Percentiles rank a stretch among this genome's conserved stretches.
Evolutionary conservation across 2,113 vertebrate genomes (phyloP).

Genomic region (Ceratotherium simum): DNA sequence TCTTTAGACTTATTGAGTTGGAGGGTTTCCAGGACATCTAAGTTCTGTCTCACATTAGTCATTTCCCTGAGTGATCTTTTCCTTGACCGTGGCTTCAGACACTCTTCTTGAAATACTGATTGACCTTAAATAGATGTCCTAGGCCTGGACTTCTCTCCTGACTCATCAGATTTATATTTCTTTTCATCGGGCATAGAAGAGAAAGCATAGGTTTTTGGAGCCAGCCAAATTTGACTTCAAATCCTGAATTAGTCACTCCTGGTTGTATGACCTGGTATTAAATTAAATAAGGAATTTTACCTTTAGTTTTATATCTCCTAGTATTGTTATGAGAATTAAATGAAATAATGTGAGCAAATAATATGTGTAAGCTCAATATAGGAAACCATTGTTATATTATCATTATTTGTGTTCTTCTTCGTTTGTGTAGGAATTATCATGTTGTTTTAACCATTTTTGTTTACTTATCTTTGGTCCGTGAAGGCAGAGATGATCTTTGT

Average conservation of each 20-base stretch:
- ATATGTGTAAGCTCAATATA: not conserved
- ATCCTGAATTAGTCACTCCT: not conserved
- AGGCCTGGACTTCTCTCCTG: not conserved
- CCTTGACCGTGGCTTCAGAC: not conserved
- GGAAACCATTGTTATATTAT: not conserved
- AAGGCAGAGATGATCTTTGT: conserved; percentile 40
- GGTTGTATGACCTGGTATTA: not conserved
- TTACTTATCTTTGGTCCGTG: conserved; percentile 35
- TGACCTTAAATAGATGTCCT: not conserved
- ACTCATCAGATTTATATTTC: conserved; percentile 12
- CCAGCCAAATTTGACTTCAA: not conserved
- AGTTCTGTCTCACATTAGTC: not conserved
- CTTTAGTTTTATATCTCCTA: not conserved
- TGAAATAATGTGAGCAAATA: conserved; percentile 17
- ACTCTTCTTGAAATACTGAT: not conserved
- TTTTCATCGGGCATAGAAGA: not conserved
- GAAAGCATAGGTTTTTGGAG: not conserved
- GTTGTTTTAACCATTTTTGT: not conserved
- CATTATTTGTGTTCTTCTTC: not conserved
- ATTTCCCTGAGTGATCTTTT: conserved; percentile 27
- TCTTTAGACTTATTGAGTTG: not conserved
- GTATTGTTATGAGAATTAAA: not conserved
- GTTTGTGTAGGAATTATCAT: not conserved
- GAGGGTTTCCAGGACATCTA: not conserved
- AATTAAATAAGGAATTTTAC: conserved; percentile 48